These are phyloP conservation scores for Lasaia peninsularis DNA, from an alignment of 1,140 invertebrate species.

Conservation along the genomic window DNA sequence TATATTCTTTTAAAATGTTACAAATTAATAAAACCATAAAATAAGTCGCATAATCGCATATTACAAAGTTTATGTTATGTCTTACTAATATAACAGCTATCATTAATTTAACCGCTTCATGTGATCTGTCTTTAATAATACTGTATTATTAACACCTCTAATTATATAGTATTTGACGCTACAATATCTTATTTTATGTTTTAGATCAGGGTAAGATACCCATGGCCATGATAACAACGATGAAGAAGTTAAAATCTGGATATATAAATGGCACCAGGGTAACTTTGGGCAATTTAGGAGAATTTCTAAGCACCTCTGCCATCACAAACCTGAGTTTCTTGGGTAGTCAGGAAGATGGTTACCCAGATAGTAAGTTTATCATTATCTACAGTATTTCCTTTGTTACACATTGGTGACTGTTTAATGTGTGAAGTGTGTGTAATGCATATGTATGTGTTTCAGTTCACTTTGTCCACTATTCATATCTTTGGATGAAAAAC, in stretches of 20 bases:
- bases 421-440: no score
- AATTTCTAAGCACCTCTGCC: slow-evolving; percentile 97
- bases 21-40: no score
- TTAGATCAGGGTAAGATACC: slow-evolving; percentile 95
- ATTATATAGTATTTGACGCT: not conserved
- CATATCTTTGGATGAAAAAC: no score
- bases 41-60: not conserved
- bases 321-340: slow-evolving; percentile 97
- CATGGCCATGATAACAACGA: slow-evolving; percentile 95
- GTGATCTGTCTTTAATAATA: not conserved
- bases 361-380: slow-evolving; percentile 84
- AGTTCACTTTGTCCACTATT: no score
- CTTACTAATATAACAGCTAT: not conserved
- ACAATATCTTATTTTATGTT: slow-evolving; percentile 41
- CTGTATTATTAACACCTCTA: not conserved
- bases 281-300: slow-evolving; percentile 91
- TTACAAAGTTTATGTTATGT: not conserved
- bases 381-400: not conserved
- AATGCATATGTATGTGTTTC: no score
- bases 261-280: slow-evolving; percentile 99
- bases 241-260: slow-evolving; percentile 98
- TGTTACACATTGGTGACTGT: no score
- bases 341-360: slow-evolving; percentile 92
- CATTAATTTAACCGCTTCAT: not conserved
- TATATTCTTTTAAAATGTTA: no score